Evolutionary conservation across 30 jellyfish, hydroid and myxozoan genomes (phyloP).

Genomic region (Aurelia sp.): DNA sequence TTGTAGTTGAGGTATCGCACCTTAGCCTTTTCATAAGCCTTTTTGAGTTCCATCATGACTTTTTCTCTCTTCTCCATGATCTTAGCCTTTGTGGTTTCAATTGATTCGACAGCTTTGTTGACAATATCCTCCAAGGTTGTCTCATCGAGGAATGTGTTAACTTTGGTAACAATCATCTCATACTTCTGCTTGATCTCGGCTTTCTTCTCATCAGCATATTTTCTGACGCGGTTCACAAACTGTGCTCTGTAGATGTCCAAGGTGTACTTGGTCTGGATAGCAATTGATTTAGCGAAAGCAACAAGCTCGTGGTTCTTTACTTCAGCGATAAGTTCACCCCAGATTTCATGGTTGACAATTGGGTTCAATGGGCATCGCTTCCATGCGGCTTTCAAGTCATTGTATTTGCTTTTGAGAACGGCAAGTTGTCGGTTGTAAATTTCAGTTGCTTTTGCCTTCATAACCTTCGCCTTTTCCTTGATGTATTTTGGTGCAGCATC

Average conservation of each 20-base stretch:
- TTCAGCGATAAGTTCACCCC: slow-evolving; percentile 92
- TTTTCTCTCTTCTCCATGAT: slow-evolving; percentile 39
- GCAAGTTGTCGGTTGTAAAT: slow-evolving; percentile 30
- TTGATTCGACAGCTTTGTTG: slow-evolving; percentile 34
- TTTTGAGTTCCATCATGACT: slow-evolving; percentile 36
- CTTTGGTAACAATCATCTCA: slow-evolving; percentile 23
- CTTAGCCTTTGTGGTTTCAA: slow-evolving; percentile 29
- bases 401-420: slow-evolving; percentile 9
- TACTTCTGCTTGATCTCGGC: slow-evolving; percentile 31
- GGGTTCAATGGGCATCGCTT: slow-evolving; percentile 78
- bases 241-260: slow-evolving; percentile 20
- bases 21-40: slow-evolving; percentile 45
- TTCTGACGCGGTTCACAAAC: slow-evolving; percentile 8
- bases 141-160: slow-evolving; percentile 61
- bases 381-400: slow-evolving; percentile 44
- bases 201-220: slow-evolving; percentile 2
- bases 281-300: slow-evolving; percentile 21
- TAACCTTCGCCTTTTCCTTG: slow-evolving; percentile 31
- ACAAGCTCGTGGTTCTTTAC: slow-evolving; percentile 81
- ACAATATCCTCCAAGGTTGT: slow-evolving; percentile 76
- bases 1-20: slow-evolving; percentile 35
- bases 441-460: slow-evolving; percentile 33
- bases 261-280: slow-evolving; percentile 29
- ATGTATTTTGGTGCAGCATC: slow-evolving; percentile 28
- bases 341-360: slow-evolving; percentile 79